phyloP scores from a whole-genome alignment of 2,888 invertebrate species.

The Catocala sponsa region DNA sequence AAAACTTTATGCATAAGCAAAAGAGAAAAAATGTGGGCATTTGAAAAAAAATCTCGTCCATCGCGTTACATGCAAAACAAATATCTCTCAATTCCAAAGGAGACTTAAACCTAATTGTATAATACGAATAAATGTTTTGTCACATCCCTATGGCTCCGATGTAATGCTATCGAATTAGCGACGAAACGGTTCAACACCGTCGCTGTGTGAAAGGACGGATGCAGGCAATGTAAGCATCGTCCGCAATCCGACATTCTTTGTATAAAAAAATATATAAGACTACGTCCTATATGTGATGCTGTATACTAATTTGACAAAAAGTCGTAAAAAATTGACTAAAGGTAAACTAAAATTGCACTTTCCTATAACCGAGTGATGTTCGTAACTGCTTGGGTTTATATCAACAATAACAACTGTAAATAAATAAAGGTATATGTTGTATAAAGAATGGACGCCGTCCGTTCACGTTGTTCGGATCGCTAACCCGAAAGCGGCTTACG shows the following conservation, averaged over 20 bases:
- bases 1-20: conserved; percentile 76
- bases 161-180: conserved; percentile 63
- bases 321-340: conserved; percentile 22
- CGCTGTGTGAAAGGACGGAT: conserved; percentile 14
- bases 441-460: conserved; percentile 24
- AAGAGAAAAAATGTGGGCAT: conserved; percentile 61
- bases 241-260: conserved; percentile 23
- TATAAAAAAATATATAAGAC: conserved; percentile 24
- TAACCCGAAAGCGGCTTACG: conserved; percentile 57
- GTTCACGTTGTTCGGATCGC: conserved; percentile 34
- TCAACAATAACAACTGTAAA: conserved; percentile 20
- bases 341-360: conserved; percentile 32
- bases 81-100: conserved; percentile 82
- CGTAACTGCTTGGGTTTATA: conserved; percentile 8
- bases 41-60: conserved; percentile 74
- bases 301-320: conserved; percentile 29
- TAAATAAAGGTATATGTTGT: conserved; percentile 19
- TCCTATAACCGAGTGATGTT: conserved; percentile 19
- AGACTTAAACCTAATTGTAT: conserved; percentile 80
- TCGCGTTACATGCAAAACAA: conserved; percentile 77
- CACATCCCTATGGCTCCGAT: conserved; percentile 79
- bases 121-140: conserved; percentile 84
- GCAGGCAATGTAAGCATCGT: conserved; percentile 11
- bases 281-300: conserved; percentile 34
- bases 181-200: conserved; percentile 43